Conservation (phyloP, 2,888 invertebrate species). For the Rotaria macrura region DNA sequence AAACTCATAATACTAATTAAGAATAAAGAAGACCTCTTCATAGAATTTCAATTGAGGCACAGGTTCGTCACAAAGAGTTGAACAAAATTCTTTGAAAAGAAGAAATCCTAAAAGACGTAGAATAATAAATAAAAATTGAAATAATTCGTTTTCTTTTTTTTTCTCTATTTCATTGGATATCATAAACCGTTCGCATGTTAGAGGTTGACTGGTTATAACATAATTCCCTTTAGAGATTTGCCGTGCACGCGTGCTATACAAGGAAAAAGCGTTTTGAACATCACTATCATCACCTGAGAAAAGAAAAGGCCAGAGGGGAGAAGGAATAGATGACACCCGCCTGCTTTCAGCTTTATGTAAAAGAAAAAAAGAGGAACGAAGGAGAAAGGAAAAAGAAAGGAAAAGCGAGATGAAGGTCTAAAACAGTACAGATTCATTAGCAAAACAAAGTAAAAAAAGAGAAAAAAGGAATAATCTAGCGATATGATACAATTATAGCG, state of each 20-base stretch:
- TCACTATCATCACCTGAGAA: slow-evolving; percentile 4
- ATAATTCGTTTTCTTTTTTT: no score
- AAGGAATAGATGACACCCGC: background rate
- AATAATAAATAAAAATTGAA: background rate
- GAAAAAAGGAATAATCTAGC: slow-evolving; percentile 19
- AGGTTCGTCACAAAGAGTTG: slow-evolving; percentile 84
- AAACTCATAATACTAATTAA: background rate
- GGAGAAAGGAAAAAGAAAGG: slow-evolving; percentile 38
- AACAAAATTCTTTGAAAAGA: slow-evolving; percentile 98
- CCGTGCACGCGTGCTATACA: background rate
- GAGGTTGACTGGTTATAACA: background rate
- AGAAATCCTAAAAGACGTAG: slow-evolving; percentile 63
- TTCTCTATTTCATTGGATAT: background rate
- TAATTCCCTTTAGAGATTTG: background rate
- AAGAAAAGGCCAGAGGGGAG: background rate
- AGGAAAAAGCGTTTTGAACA: background rate
- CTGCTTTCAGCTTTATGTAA: background rate
- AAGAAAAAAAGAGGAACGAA: background rate
- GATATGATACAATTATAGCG: slow-evolving; percentile 1
- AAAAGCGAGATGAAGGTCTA: slow-evolving; percentile 52
- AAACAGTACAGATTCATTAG: slow-evolving; percentile 5
- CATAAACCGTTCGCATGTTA: background rate
- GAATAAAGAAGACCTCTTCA: slow-evolving; percentile 69
- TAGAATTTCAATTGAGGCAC: slow-evolving; percentile 97
- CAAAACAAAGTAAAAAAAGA: slow-evolving; percentile 21